phyloP scores from a whole-genome alignment of 2,113 vertebrate genomes.

The Bettongia penicillata region DNA sequence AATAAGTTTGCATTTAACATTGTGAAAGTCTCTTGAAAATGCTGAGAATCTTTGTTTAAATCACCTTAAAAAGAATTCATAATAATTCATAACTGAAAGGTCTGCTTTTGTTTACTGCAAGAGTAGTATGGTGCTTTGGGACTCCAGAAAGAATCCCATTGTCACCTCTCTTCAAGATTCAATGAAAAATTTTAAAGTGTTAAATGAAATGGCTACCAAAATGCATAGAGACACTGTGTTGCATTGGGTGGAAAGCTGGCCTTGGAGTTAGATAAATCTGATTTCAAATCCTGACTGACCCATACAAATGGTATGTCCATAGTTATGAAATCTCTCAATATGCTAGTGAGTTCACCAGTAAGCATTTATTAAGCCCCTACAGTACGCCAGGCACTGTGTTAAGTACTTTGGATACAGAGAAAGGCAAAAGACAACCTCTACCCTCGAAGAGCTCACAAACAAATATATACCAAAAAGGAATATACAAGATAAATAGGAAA shows the following conservation, averaged over 20 bases:
- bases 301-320: background rate
- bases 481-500: background rate
- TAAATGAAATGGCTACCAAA: constrained; percentile 54
- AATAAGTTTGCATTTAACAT: constrained; percentile 50
- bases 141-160: constrained; percentile 55
- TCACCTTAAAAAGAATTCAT: constrained; percentile 31
- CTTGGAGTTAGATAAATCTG: background rate
- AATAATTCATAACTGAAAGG: constrained; percentile 29
- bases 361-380: background rate
- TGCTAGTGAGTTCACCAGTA: background rate
- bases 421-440: background rate
- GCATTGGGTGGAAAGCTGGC: background rate
- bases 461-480: background rate
- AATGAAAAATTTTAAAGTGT: constrained; percentile 35
- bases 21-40: constrained; percentile 47
- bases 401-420: background rate
- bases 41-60: constrained; percentile 25
- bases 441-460: background rate
- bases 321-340: background rate
- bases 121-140: constrained; percentile 38
- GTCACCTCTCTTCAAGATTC: constrained; percentile 28
- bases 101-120: constrained; percentile 27
- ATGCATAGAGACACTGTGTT: constrained; percentile 12
- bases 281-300: background rate
- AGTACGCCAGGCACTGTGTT: background rate